Percentiles rank a stretch among this genome's conserved stretches.
phyloP scores from a whole-genome alignment of 2,797 vertebrate genomes.

The Cirrhinus molitorella region DNA sequence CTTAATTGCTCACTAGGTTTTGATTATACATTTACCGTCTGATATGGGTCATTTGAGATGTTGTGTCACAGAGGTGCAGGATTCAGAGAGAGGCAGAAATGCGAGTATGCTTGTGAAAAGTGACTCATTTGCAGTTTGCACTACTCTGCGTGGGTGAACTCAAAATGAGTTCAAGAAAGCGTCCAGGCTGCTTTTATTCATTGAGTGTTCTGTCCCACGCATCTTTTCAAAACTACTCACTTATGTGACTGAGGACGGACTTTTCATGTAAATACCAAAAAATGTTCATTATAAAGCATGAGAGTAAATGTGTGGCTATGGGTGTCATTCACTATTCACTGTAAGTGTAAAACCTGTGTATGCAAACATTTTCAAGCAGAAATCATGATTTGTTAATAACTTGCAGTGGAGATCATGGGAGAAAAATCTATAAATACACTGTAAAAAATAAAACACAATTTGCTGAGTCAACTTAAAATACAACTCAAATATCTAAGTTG shows the following conservation, averaged over 20 bases:
- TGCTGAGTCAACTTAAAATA: no score
- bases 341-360: neutral
- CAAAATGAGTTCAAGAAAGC: slow-evolving; percentile 52
- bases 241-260: neutral
- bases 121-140: slow-evolving; percentile 31
- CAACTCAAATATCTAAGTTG: no score
- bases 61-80: slow-evolving; percentile 23
- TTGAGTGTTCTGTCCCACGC: slow-evolving; percentile 44
- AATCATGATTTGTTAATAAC: neutral
- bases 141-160: slow-evolving; percentile 44
- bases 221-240: slow-evolving; percentile 33
- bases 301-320: neutral
- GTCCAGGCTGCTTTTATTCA: slow-evolving; percentile 39
- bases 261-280: slow-evolving; percentile 20
- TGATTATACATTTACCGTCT: slow-evolving; percentile 22
- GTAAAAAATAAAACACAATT: no score
- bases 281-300: neutral
- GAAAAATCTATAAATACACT: no score
- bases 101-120: slow-evolving; percentile 5
- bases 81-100: slow-evolving; percentile 1
- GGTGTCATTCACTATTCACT: neutral
- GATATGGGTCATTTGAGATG: slow-evolving; percentile 31
- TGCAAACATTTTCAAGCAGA: neutral
- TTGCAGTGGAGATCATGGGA: neutral
- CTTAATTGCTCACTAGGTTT: slow-evolving; percentile 28